Evolutionary conservation across 2,113 vertebrate genomes (phyloP), one percentile per base, ranked within the genome.

Genomic region (Rhegmatorhina hoffmannsi): DNA sequence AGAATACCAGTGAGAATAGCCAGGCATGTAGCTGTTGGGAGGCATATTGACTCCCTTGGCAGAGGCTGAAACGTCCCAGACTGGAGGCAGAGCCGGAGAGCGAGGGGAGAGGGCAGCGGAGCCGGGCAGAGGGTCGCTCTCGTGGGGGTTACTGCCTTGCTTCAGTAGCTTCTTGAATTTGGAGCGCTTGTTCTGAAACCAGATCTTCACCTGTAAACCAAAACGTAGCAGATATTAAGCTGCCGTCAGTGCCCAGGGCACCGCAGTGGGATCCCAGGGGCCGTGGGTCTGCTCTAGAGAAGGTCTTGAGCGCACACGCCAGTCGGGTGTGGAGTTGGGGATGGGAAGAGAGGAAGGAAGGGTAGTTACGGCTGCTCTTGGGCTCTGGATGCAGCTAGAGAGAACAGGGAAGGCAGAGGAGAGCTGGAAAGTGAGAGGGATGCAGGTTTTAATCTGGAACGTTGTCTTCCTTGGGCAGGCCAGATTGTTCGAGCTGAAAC

Each of bases 181-280:
- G 96, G 99, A 99, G 91, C 99, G 99, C 95, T 99, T 99, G 97
- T 99, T 99, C 98, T 99, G 99, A 98, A 99, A 99, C 99, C 99
- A 99, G 88, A 99, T 99, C 98, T 99, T 99, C 98, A 99, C 99
- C 99, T 99, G 98, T 18, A 91, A 95, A 69, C 17, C 60, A 70
- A 96, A 96, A 96, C 2, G 90, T 62, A 95, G 88, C 31, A 76
- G 77, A 60, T 44, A 72, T 96, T 83, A 95, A 82, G 85, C 55
- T 67, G 72, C 81, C 38, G 17, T 53, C 53, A 69, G 79, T 25
- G 56, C 62, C 25, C 60, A 14, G 43, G 17, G 47, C 63, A 13
- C n/a, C 13, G 73, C 66, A 47, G 52, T 31, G 40, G 16, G 34
- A 67, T 25, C 17, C 63, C 10, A 34, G 40, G 25, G n/a, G 29